Evolutionary conservation across 1,140 invertebrate species (phyloP).

Genomic region (Pogonus chalceus): DNA sequence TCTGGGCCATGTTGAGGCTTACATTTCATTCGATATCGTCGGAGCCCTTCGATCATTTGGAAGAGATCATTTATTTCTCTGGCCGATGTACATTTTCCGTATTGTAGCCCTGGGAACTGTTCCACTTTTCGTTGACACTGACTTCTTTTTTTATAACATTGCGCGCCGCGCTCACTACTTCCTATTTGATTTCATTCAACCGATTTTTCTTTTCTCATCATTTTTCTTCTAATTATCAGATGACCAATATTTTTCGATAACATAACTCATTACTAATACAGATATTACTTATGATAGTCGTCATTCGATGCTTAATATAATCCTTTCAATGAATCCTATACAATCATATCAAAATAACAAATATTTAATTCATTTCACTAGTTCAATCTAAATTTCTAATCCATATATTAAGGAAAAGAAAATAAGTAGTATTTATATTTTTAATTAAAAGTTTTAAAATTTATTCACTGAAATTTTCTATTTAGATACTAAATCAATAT

Average conservation of each 20-base stretch:
- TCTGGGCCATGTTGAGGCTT: slow-evolving; percentile 2
- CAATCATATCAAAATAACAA: too few species aligned
- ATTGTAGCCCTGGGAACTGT: slow-evolving; percentile 1
- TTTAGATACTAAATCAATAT: too few species aligned
- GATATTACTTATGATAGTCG: not conserved
- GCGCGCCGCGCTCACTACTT: not conserved
- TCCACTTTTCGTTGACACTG: slow-evolving; percentile 3
- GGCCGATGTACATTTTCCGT: not conserved
- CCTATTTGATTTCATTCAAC: not conserved
- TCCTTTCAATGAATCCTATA: too few species aligned
- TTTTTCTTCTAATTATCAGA: not conserved
- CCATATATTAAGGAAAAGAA: too few species aligned
- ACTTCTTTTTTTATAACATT: not conserved
- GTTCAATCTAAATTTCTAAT: too few species aligned
- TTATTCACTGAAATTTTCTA: too few species aligned
- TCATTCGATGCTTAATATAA: too few species aligned
- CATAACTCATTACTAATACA: not conserved
- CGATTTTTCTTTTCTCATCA: not conserved
- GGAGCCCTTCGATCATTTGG: slow-evolving; percentile 1
- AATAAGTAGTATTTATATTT: too few species aligned
- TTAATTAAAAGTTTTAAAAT: too few species aligned
- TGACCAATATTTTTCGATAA: not conserved
- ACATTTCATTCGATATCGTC: slow-evolving; percentile 2
- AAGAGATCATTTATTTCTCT: slow-evolving; percentile 3
- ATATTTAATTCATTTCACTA: too few species aligned